Evolutionary conservation across 2,797 vertebrate species (phyloP).

Genomic region (Danio choprae): DNA sequence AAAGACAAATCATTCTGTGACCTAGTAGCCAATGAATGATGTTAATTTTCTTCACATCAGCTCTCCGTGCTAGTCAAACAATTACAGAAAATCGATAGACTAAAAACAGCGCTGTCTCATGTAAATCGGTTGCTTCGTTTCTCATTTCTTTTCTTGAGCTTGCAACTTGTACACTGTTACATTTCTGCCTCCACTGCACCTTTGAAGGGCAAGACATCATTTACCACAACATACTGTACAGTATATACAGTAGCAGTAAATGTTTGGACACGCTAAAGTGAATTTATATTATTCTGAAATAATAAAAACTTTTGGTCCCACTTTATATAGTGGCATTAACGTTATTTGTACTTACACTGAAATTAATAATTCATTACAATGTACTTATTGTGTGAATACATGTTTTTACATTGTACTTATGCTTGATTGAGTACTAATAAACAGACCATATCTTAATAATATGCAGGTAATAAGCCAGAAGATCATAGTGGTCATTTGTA

Average conservation of each 20-base stretch:
- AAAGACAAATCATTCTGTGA: slow-evolving; percentile 48
- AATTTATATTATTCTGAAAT: neutral
- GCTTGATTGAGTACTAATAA: no score
- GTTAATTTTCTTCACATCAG: slow-evolving; percentile 43
- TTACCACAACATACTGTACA: neutral
- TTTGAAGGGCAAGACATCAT: neutral
- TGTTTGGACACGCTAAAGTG: neutral
- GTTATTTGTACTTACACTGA: no score
- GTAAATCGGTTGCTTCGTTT: neutral
- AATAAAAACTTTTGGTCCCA: no score
- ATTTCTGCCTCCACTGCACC: neutral
- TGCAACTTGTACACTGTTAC: neutral
- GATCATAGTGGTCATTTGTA: no score
- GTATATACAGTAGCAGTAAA: neutral
- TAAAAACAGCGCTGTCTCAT: slow-evolving; percentile 21
- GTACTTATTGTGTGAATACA: no score
- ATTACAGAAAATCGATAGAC: slow-evolving; percentile 43
- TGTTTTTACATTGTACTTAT: no score
- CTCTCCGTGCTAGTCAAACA: slow-evolving; percentile 51
- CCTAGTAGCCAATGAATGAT: slow-evolving; percentile 31
- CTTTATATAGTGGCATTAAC: no score
- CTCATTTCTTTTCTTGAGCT: neutral
- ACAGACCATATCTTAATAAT: no score
- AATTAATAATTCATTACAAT: no score
- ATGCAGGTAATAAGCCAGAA: no score